A percentile compares a stretch with the other conserved stretches of the same genome.
phyloP scores from a whole-genome alignment of 2,888 invertebrate genomes.

The Tupiocoris notatus region DNA sequence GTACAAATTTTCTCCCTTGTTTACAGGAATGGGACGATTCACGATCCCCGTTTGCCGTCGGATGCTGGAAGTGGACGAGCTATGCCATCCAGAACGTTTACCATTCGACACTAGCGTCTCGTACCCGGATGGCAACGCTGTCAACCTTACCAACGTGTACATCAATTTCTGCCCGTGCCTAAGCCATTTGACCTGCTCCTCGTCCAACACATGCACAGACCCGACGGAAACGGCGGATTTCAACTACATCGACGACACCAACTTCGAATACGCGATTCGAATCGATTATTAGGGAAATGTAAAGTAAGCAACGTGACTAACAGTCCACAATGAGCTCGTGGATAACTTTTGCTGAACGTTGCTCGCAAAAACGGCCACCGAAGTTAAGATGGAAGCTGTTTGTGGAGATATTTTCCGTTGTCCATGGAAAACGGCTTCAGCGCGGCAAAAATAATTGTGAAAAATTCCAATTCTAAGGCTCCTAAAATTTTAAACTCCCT shows the following conservation, averaged over 20 bases:
- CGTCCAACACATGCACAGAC: conserved; percentile 11
- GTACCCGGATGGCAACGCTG: conserved; percentile 35
- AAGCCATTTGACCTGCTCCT: conserved; percentile 13
- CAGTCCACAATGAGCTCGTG: no score
- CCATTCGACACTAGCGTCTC: conserved; percentile 23
- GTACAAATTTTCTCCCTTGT: no score
- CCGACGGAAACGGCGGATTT: background rate
- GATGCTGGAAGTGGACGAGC: conserved; percentile 22
- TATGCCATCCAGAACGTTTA: conserved; percentile 13
- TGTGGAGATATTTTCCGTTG: no score
- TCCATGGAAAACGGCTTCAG: no score
- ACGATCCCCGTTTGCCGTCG: conserved; percentile 32
- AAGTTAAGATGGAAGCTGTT: no score
- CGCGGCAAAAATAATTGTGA: no score
- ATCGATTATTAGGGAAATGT: background rate
- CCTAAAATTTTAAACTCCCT: no score
- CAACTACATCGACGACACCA: conserved; percentile 29
- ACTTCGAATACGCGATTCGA: background rate
- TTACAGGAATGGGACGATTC: conserved; percentile 21
- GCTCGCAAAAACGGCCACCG: no score
- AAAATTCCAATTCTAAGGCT: no score
- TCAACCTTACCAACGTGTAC: conserved; percentile 32
- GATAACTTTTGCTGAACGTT: no score
- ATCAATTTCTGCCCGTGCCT: conserved; percentile 33
- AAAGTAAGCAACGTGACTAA: no score